These are phyloP conservation scores for Epizoanthus fatuus DNA, from an alignment of 92 coral and sea anemone species.

Conservation along the genomic window DNA sequence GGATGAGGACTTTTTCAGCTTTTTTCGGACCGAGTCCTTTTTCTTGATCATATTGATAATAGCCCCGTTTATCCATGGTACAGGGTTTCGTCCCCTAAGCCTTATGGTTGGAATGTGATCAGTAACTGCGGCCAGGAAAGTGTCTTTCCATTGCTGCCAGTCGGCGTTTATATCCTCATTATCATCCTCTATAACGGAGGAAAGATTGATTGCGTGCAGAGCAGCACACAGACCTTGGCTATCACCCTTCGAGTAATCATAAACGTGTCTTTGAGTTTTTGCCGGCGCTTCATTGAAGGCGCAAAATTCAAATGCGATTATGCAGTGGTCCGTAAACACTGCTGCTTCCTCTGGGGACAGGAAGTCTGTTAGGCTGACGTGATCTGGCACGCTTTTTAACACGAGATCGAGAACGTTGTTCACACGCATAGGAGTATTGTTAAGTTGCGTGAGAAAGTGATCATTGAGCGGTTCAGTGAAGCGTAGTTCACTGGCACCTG, in stretches of 20 bases:
- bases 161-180: too few species aligned
- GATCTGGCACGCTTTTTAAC: slow-evolving; percentile 60
- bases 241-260: slow-evolving; percentile 5
- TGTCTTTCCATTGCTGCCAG: too few species aligned
- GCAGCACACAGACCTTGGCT: too few species aligned
- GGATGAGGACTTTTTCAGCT: background rate
- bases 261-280: slow-evolving; percentile 53
- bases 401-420: slow-evolving; percentile 55
- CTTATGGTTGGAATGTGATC: too few species aligned
- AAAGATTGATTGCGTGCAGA: too few species aligned
- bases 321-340: slow-evolving; percentile 57
- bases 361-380: slow-evolving; percentile 31
- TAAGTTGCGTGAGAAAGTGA: slow-evolving; percentile 57
- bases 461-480: slow-evolving; percentile 58
- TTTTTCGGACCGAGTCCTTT: slow-evolving; percentile 44
- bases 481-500: slow-evolving; percentile 49
- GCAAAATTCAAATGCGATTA: slow-evolving; percentile 46
- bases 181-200: too few species aligned
- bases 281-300: slow-evolving; percentile 46
- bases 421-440: slow-evolving; percentile 62
- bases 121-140: too few species aligned
- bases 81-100: too few species aligned
- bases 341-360: slow-evolving; percentile 49
- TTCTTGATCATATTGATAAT: slow-evolving; percentile 30
- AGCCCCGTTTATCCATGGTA: slow-evolving; percentile 51